Percentiles rank a stretch among this genome's conserved stretches.
Conservation (phyloP, 2,888 invertebrate genomes). For the Rhagonycha fulva region DNA sequence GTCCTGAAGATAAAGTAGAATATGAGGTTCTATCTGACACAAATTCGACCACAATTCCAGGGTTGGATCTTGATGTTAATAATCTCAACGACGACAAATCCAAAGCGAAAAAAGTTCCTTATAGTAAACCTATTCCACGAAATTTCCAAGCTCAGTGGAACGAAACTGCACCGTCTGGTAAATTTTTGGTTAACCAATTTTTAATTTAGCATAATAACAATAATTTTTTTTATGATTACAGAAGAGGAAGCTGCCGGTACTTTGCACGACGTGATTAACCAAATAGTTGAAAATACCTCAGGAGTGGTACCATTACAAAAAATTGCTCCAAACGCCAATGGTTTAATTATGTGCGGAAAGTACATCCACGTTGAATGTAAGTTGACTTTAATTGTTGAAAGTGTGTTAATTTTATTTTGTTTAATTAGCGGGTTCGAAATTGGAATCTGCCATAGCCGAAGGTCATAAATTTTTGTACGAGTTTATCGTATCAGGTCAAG, state of each 20-base stretch:
- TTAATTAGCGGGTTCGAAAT: constrained; percentile 69
- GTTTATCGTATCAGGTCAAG: constrained; percentile 78
- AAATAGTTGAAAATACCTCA: constrained; percentile 77
- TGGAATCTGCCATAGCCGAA: constrained; percentile 76
- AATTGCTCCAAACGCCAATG: constrained; percentile 71
- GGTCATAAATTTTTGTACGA: constrained; percentile 78
- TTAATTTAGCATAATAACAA: not conserved
- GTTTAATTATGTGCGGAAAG: constrained; percentile 81
- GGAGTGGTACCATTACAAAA: constrained; percentile 79
- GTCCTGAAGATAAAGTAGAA: constrained; percentile 93
- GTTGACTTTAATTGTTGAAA: constrained; percentile 37
- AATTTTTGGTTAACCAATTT: not conserved
- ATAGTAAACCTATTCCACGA: constrained; percentile 93
- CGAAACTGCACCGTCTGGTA: constrained; percentile 59
- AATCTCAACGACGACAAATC: constrained; percentile 67
- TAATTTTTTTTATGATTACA: constrained; percentile 25
- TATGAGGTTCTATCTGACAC: constrained; percentile 73
- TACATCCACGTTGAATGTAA: constrained; percentile 74
- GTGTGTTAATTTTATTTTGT: not conserved
- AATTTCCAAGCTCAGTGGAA: constrained; percentile 98
- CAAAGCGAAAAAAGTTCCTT: constrained; percentile 85
- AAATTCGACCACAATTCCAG: constrained; percentile 80
- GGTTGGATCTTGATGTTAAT: constrained; percentile 78
- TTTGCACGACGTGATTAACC: constrained; percentile 69
- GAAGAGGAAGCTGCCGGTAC: constrained; percentile 58